Base-by-base conservation (phyloP, 2,113 vertebrate species). In the Hiodon alosoides region DNA sequence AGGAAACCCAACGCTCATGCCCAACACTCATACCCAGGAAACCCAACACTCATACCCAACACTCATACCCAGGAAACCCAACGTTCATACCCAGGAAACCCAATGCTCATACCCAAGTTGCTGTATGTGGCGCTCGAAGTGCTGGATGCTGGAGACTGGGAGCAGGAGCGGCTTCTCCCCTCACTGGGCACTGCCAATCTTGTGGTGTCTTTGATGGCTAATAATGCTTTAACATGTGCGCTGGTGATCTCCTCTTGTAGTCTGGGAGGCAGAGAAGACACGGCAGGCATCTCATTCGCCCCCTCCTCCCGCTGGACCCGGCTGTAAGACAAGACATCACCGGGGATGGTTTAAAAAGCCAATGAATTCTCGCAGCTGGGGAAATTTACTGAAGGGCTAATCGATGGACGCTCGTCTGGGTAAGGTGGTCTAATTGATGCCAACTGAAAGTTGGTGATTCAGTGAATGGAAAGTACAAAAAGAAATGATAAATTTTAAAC, bases 91-190 rank as follows among this genome's bases (percentile, higher is more conserved):
- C 2, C 31, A 31, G 31, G 31, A 31, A 31, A 31, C 31, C 31
- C 5, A 4, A 4, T 2, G 8, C 5, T 70, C 89, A 89, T 83
- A 92, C 92, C 92, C 81, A 93, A 76, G 60, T 93, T 93, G 82
- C 91, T 93, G 72, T 93, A 93, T 0, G 91, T 93, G 58, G 90
- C 91, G 73, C 90, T 91, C 78, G 88, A 89, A 69, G 86, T 67
- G 7, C 83, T 89, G 16, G 85, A 2, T 47, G 88, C 86, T 5
- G 84, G 5, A 58, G 87, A 82, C 67, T 76, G 65, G 3, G 11
- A 3, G 31, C 13, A 16, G 9, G 11, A 3, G 31, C 13, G 54
- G 31, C 83, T 82, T 78, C 79, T 2, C 0, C 53, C 86, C 61
- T 88, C 90, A 5, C 86, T 60, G 87, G 82, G 51, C 5, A 83